Conservation (phyloP, 2,888 invertebrate species). For the Glaucopsyche alexis region DNA sequence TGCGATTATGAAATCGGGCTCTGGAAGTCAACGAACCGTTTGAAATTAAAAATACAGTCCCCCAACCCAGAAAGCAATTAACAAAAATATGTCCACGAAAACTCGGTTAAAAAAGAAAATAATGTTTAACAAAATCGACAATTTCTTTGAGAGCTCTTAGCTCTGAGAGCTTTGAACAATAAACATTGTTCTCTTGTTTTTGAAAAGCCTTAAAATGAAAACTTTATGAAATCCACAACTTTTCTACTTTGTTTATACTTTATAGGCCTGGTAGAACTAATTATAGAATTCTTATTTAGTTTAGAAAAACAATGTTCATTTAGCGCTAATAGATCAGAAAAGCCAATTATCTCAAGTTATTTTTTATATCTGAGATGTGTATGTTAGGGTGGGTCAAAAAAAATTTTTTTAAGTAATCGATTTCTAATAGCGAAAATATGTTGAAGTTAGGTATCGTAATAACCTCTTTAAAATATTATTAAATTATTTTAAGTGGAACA, state of each 20-base stretch:
- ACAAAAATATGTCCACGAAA: conserved; percentile 2
- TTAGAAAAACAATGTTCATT: not conserved
- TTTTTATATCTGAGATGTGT: not conserved
- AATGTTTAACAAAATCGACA: conserved; percentile 1
- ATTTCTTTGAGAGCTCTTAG: conserved; percentile 15
- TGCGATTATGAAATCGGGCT: not conserved
- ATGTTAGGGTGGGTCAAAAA: too few species aligned
- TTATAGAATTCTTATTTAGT: not conserved
- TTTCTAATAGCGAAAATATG: too few species aligned
- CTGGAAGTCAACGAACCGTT: not conserved
- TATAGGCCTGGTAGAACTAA: not conserved
- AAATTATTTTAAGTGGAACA: too few species aligned
- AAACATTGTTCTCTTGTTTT: conserved; percentile 10
- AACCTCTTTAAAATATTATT: too few species aligned
- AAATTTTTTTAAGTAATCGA: too few species aligned
- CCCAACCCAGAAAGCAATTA: not conserved
- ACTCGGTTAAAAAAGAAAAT: not conserved
- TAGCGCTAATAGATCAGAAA: not conserved
- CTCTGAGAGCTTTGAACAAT: not conserved
- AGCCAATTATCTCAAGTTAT: not conserved
- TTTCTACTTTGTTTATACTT: not conserved
- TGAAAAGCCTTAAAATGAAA: conserved; percentile 4
- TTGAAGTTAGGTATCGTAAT: too few species aligned
- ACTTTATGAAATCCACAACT: conserved; percentile 16
- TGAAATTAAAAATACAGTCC: not conserved